Evolutionary conservation across 2,113 vertebrate species (phyloP).

Genomic region (Thermophis baileyi): DNA sequence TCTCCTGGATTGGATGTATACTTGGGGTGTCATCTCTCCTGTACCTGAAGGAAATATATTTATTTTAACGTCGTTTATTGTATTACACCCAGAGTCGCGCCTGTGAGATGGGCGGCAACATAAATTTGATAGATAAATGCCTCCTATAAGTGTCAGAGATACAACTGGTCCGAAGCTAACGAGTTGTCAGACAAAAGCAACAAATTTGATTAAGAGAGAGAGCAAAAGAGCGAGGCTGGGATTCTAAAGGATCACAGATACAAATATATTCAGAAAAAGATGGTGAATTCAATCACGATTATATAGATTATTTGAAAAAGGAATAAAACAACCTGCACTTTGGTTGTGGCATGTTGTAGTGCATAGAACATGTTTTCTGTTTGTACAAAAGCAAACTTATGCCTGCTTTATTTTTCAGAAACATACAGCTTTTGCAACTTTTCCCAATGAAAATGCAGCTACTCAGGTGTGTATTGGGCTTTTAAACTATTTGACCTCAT

Average conservation of each 20-base stretch:
- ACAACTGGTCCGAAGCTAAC: background rate
- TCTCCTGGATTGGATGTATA: background rate
- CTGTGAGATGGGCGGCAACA: background rate
- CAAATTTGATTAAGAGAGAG: background rate
- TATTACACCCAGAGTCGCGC: background rate
- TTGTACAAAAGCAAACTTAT: background rate
- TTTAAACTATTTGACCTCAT: background rate
- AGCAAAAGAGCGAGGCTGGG: background rate
- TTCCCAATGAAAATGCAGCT: slow-evolving; percentile 82
- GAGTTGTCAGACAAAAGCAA: background rate
- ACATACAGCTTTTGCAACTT: slow-evolving; percentile 90
- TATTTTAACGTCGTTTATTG: background rate
- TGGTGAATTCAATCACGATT: background rate
- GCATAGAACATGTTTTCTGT: background rate
- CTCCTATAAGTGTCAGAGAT: background rate
- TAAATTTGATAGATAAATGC: background rate
- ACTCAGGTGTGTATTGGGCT: slow-evolving; percentile 74
- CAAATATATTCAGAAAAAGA: background rate
- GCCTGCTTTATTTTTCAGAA: slow-evolving; percentile 75
- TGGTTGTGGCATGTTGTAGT: background rate
- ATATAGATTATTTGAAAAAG: background rate
- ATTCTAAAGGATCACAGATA: background rate
- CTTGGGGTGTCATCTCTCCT: background rate
- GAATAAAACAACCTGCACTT: background rate
- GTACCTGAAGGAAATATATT: background rate